Percentiles rank a stretch among this genome's conserved stretches.
Conservation (phyloP, 2,797 vertebrate genomes). For the Megalops cyprinoides region DNA sequence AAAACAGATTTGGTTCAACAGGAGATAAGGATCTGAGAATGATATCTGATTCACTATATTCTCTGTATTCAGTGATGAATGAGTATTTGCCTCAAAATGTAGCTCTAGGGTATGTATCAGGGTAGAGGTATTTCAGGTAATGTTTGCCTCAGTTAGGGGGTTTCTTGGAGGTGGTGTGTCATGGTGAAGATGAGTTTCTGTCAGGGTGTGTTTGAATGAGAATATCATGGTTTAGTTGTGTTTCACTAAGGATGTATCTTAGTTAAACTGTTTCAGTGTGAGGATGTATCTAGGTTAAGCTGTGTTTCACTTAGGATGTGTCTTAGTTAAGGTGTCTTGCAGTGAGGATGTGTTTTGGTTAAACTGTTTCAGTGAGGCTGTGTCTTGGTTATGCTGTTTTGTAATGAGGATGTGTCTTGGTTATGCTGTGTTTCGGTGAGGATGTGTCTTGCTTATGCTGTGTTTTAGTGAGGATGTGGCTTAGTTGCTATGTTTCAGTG, state of each 20-base stretch:
- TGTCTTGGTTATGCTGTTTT: slow-evolving; percentile 48
- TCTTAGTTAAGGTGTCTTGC: too few species aligned
- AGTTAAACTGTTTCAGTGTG: slow-evolving; percentile 6
- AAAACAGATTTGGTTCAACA: too few species aligned
- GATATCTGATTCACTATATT: not conserved
- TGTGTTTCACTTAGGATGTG: not conserved
- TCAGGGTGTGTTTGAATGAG: too few species aligned
- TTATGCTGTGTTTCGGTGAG: too few species aligned
- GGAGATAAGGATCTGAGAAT: not conserved
- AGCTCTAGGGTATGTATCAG: not conserved
- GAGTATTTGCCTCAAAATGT: not conserved
- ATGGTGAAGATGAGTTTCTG: too few species aligned
- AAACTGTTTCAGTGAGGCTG: not conserved
- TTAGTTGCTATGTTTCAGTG: not conserved
- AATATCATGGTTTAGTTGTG: too few species aligned
- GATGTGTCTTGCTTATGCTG: too few species aligned
- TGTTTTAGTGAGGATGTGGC: too few species aligned
- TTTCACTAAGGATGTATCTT: too few species aligned
- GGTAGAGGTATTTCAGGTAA: not conserved
- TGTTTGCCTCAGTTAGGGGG: not conserved
- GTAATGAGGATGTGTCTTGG: not conserved
- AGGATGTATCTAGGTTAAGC: slow-evolving; percentile 47
- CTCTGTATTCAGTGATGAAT: not conserved
- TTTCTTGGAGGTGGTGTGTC: too few species aligned
- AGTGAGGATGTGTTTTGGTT: too few species aligned